A percentile compares a stretch with the other conserved stretches of the same genome.
Evolutionary conservation across 2,113 vertebrate species (phyloP).

Genomic region (Merops nubicus): DNA sequence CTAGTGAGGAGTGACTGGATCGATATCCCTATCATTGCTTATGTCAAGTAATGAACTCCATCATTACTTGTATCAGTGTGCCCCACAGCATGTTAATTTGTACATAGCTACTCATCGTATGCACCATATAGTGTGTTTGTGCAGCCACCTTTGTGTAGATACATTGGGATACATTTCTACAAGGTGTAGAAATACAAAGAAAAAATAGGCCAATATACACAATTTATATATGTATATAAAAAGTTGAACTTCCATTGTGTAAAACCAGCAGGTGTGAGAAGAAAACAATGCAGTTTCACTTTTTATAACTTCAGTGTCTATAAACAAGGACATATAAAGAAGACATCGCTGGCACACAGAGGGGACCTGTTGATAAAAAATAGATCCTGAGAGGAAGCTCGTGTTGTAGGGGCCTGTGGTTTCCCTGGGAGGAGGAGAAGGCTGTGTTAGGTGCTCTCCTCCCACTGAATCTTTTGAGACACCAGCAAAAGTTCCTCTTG

Average conservation of each 20-base stretch:
- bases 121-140: not conserved
- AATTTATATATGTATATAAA: not conserved
- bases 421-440: not conserved
- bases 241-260: not conserved
- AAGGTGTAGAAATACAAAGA: not conserved
- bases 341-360: not conserved
- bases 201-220: not conserved
- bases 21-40: not conserved
- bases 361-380: not conserved
- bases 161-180: not conserved
- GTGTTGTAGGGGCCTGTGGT: not conserved
- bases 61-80: not conserved
- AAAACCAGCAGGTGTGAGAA: not conserved
- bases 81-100: not conserved
- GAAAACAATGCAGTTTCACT: not conserved
- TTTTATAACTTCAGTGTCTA: not conserved
- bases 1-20: not conserved
- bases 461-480: not conserved
- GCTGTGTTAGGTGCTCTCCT: not conserved
- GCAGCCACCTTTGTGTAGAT: not conserved
- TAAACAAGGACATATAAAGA: not conserved
- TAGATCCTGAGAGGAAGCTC: not conserved
- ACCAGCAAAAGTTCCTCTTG: not conserved
- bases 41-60: not conserved
- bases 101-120: not conserved